phyloP scores from a whole-genome alignment of 2,888 invertebrate genomes.

The Eupelmus urozonus region DNA sequence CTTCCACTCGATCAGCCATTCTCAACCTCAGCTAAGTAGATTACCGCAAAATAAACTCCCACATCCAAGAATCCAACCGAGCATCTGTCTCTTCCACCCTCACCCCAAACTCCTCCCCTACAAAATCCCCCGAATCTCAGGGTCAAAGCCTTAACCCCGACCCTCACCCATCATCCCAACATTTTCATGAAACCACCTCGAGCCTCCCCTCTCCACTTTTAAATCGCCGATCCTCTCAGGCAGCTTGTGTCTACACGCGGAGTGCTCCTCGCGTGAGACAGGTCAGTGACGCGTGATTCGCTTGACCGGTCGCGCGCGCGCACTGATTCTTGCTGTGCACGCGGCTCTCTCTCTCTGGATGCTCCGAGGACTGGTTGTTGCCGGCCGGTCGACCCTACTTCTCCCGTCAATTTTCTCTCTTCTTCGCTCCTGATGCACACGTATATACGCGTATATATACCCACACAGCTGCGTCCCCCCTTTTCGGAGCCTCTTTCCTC shows the following conservation, averaged over 20 bases:
- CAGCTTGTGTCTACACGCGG: neutral
- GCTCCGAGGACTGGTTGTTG: constrained; percentile 24
- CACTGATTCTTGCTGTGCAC: neutral
- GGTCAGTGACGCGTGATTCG: constrained; percentile 65
- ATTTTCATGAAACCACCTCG: neutral
- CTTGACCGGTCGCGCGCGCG: neutral
- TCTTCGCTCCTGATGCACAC: no score
- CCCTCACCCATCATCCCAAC: neutral
- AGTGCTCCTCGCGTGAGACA: constrained; percentile 64
- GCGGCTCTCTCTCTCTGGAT: neutral
- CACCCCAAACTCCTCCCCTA: no score
- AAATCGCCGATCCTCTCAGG: neutral
- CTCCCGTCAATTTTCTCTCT: constrained; percentile 24
- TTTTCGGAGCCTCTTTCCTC: constrained; percentile 19
- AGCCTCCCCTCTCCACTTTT: neutral
- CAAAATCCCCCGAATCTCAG: no score
- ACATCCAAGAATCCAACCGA: no score
- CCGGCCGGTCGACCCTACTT: constrained; percentile 13
- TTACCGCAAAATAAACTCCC: no score
- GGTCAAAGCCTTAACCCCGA: no score
- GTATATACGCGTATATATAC: no score
- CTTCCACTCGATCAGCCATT: no score
- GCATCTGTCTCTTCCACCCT: no score
- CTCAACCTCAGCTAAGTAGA: no score
- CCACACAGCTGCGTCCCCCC: no score